Evolutionary conservation across 2,113 vertebrate species (phyloP).

Genomic region (Rhea americana): DNA sequence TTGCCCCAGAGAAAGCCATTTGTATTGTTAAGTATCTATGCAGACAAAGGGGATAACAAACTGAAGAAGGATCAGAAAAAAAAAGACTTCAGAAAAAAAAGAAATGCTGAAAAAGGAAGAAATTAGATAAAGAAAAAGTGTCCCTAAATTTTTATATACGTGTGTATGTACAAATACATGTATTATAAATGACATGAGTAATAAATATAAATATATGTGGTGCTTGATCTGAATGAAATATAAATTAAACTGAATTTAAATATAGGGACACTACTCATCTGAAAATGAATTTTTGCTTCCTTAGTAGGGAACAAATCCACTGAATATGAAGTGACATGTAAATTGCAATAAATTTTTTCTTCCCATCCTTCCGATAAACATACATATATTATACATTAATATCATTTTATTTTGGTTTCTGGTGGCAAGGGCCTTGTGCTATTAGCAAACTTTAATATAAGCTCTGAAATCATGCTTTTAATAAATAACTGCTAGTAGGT

Average conservation of each 20-base stretch:
- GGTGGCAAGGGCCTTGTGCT: background rate
- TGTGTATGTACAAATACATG: rapidly evolving
- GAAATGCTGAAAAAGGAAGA: background rate
- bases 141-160: rapidly evolving
- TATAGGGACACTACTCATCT: background rate
- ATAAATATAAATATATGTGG: rapidly evolving
- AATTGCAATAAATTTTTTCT: background rate
- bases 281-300: background rate
- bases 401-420: background rate
- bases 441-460: background rate
- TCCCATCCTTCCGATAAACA: background rate
- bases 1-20: background rate
- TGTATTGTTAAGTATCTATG: background rate
- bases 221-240: background rate
- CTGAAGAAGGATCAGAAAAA: rapidly evolving
- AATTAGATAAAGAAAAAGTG: background rate
- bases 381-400: rapidly evolving
- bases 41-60: background rate
- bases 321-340: background rate
- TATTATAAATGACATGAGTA: background rate
- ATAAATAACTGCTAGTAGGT: background rate
- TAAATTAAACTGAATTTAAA: background rate
- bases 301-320: background rate
- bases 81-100: background rate
- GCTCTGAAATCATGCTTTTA: background rate